Evolutionary conservation across 2,888 invertebrate genomes (phyloP).

Genomic region (Cecidostiba fungosa): DNA sequence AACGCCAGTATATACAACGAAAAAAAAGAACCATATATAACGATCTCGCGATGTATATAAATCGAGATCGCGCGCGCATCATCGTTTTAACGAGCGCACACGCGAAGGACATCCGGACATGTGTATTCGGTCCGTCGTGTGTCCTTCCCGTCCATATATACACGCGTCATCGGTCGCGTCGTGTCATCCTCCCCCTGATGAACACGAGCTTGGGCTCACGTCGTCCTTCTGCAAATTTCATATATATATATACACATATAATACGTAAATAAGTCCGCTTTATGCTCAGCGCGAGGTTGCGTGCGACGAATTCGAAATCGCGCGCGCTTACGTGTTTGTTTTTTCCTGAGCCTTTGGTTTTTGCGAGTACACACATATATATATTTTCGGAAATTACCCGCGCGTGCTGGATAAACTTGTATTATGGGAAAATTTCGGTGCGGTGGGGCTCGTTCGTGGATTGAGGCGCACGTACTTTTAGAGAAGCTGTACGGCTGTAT

Average conservation of each 20-base stretch:
- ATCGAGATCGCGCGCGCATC: slow-evolving; percentile 25
- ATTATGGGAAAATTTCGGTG: not conserved
- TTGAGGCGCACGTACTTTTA: not conserved
- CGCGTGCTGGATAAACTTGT: not conserved
- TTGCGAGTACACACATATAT: not conserved
- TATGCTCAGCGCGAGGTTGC: not conserved
- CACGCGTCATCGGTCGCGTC: not conserved
- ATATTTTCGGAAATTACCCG: not conserved
- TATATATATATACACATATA: not conserved
- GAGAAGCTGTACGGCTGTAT: not conserved
- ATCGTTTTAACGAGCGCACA: slow-evolving; percentile 42
- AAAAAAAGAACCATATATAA: not conserved
- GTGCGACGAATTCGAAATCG: slow-evolving; percentile 22
- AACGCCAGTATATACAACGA: not conserved
- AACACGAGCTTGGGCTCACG: not conserved
- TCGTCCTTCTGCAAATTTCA: slow-evolving; percentile 40
- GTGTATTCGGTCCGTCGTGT: not conserved
- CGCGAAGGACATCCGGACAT: slow-evolving; percentile 33
- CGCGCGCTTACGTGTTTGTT: not conserved
- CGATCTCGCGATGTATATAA: not conserved
- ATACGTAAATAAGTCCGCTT: not conserved
- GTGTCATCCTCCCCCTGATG: not conserved
- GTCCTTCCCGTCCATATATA: not conserved
- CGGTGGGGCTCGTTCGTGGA: not conserved
- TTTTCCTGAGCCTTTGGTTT: not conserved